A percentile compares a stretch with the other conserved stretches of the same genome.
These are phyloP conservation scores for Regulus satrapa DNA, from an alignment of 2,113 vertebrate species.

Conservation along the genomic window DNA sequence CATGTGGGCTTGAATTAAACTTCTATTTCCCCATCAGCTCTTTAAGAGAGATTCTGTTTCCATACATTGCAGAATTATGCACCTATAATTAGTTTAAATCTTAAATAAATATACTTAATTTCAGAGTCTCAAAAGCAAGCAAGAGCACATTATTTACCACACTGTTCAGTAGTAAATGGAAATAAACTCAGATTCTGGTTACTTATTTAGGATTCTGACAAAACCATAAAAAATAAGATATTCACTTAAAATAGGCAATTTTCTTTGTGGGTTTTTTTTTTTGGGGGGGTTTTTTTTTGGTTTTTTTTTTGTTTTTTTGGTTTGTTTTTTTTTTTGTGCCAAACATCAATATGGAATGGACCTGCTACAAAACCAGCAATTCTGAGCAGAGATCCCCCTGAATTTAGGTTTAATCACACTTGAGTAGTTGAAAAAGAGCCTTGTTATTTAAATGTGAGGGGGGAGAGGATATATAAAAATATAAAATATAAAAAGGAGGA, in stretches of 20 bases:
- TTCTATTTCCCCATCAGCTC: not conserved
- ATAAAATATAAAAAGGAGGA: not conserved
- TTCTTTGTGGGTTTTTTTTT: too few relatives aligned
- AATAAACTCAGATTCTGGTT: not conserved
- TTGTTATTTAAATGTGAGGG: not conserved
- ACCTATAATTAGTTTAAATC: not conserved
- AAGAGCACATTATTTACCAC: not conserved
- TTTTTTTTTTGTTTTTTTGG: too few relatives aligned
- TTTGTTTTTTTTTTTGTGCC: not conserved
- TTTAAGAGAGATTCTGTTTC: constrained; percentile 5
- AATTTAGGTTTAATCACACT: not conserved
- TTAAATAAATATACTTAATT: constrained; percentile 31
- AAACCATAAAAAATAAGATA: not conserved
- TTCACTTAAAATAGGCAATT: not conserved
- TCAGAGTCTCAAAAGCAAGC: not conserved
- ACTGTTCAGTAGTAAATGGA: not conserved
- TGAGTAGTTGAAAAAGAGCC: not conserved
- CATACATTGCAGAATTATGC: not conserved
- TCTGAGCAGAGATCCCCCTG: not conserved
- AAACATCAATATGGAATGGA: not conserved
- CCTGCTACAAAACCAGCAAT: not conserved
- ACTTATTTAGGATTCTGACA: not conserved
- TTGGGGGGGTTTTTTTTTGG: too few relatives aligned
- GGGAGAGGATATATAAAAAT: too few relatives aligned
- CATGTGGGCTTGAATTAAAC: not conserved